Conservation (phyloP, 2,797 vertebrate species). For the Phaenicophaeus curvirostris region DNA sequence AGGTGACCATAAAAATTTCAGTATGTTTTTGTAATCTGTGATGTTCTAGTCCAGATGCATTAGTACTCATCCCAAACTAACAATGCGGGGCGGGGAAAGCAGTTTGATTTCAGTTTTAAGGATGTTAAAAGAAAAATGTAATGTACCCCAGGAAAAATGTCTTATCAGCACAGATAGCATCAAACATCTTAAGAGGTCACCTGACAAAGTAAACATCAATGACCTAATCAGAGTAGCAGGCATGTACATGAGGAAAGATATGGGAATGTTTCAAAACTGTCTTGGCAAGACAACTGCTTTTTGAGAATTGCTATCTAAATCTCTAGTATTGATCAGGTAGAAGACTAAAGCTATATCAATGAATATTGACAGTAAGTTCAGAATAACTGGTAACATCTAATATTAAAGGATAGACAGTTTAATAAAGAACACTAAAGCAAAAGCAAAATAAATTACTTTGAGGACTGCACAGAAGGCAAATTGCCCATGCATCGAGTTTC, state of each 20-base stretch:
- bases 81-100: neutral
- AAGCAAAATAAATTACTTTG: neutral
- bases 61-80: neutral
- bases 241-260: neutral
- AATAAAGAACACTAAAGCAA: neutral
- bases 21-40: neutral
- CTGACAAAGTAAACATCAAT: neutral
- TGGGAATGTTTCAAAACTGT: neutral
- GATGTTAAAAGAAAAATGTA: neutral
- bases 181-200: neutral
- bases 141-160: neutral
- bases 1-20: neutral
- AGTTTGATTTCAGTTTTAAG: neutral
- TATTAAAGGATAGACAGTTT: neutral
- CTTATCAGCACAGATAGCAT: neutral
- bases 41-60: neutral
- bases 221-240: neutral
- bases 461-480: neutral
- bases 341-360: neutral
- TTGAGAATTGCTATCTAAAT: neutral
- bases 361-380: neutral
- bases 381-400: neutral
- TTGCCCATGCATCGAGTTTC: neutral
- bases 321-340: neutral
- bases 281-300: neutral